A percentile compares a stretch with the other conserved stretches of the same genome.
Conservation (phyloP, 2,113 vertebrate species). For the Damaliscus lunatus region DNA sequence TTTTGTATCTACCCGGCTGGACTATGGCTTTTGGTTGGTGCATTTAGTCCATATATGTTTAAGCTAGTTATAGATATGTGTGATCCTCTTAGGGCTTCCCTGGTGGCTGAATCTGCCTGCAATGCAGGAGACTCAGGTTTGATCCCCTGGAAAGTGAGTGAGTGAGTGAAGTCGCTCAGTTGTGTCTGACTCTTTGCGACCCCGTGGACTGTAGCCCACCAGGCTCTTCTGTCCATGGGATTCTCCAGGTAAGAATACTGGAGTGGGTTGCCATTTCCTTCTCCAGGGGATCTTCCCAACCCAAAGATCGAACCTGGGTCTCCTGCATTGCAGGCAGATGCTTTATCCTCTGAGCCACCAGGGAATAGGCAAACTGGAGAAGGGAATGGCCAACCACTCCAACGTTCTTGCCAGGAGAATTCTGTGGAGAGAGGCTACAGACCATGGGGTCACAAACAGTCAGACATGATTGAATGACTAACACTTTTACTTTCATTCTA, state of each 20-base stretch:
- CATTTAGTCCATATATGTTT: not conserved
- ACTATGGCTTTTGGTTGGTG: not conserved
- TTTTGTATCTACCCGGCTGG: not conserved
- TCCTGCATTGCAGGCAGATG: no score
- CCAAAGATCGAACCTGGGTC: no score
- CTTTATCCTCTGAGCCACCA: no score
- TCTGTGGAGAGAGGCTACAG: not conserved
- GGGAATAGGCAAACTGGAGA: not conserved
- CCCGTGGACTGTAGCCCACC: no score
- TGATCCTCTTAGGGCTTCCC: not conserved
- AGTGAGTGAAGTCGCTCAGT: no score
- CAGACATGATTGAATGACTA: not conserved
- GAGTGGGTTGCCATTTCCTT: no score
- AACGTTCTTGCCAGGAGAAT: not conserved
- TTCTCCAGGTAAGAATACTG: no score
- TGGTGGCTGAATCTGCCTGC: not conserved
- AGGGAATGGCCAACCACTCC: not conserved
- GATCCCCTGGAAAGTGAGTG: not conserved
- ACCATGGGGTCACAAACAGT: not conserved
- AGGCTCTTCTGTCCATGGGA: no score
- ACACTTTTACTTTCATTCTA: not conserved
- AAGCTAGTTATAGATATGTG: not conserved
- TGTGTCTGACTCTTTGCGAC: fast-evolving
- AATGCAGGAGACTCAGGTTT: not conserved
- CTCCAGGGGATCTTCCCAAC: no score